phyloP scores from a whole-genome alignment of 2,888 invertebrate genomes.

The Eupithecia tripunctaria region DNA sequence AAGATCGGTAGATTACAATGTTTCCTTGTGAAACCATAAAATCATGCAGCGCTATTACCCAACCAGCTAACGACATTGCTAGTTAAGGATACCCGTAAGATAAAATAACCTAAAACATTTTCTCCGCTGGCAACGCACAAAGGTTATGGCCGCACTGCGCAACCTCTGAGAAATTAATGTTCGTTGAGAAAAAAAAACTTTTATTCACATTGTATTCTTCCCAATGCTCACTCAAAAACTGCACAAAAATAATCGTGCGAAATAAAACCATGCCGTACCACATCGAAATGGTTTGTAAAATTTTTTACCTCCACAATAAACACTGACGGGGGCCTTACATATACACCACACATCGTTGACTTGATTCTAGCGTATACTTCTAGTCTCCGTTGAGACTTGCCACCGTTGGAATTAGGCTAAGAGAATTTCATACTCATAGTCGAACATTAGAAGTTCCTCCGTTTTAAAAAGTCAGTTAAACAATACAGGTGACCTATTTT shows the following conservation, averaged over 20 bases:
- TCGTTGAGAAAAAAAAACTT: neutral
- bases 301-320: neutral
- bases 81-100: neutral
- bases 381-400: too few species aligned
- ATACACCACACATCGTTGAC: conserved; percentile 6
- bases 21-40: neutral
- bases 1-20: neutral
- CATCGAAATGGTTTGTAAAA: neutral
- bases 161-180: neutral
- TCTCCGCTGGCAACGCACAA: neutral
- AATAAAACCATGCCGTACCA: neutral
- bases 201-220: neutral
- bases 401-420: too few species aligned
- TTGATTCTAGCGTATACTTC: neutral
- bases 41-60: neutral
- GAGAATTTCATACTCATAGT: too few species aligned
- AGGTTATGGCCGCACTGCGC: neutral
- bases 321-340: neutral
- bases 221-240: neutral
- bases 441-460: too few species aligned
- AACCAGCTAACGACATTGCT: neutral
- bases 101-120: conserved; percentile 1
- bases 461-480: too few species aligned
- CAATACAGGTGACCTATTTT: too few species aligned
- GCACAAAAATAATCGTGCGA: neutral